phyloP scores from a whole-genome alignment of 1,140 invertebrate species.

The Zaprionus lachaisei region DNA sequence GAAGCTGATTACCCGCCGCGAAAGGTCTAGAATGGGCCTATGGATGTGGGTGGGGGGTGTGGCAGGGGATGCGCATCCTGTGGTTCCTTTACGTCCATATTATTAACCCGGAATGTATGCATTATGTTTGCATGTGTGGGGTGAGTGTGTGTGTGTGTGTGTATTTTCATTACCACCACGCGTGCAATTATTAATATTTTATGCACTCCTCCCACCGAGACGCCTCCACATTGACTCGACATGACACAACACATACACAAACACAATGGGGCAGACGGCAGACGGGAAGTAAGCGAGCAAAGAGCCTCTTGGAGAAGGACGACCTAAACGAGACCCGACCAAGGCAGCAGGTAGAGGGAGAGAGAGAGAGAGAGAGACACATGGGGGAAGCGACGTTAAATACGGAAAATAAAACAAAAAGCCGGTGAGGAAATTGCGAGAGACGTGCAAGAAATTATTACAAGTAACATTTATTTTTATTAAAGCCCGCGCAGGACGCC shows the following conservation, averaged over 20 bases:
- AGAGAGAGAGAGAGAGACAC: background rate
- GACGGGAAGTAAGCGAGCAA: constrained; percentile 52
- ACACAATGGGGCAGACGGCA: constrained; percentile 58
- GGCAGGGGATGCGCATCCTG: background rate
- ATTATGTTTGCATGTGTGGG: constrained; percentile 51
- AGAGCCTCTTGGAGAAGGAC: background rate
- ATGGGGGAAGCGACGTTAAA: constrained; percentile 55
- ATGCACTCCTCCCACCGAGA: constrained; percentile 55
- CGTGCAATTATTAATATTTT: constrained; percentile 80
- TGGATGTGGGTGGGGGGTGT: background rate
- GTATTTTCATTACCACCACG: constrained; percentile 78
- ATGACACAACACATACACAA: background rate
- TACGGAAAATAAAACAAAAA: constrained; percentile 52
- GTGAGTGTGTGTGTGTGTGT: constrained; percentile 47
- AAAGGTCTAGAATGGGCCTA: background rate
- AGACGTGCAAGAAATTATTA: constrained; percentile 78
- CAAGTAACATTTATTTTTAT: constrained; percentile 81
- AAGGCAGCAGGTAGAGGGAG: background rate
- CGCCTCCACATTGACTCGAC: constrained; percentile 37
- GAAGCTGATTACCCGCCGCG: constrained; percentile 40
- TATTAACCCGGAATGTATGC: constrained; percentile 74
- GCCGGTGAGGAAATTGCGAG: constrained; percentile 62
- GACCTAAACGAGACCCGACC: background rate
- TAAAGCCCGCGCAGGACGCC: constrained; percentile 57
- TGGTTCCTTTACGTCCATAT: constrained; percentile 38